A percentile compares a stretch with the other conserved stretches of the same genome.
Evolutionary conservation across 2,888 invertebrate species (phyloP).

Genomic region (Diadegma fenestrale): DNA sequence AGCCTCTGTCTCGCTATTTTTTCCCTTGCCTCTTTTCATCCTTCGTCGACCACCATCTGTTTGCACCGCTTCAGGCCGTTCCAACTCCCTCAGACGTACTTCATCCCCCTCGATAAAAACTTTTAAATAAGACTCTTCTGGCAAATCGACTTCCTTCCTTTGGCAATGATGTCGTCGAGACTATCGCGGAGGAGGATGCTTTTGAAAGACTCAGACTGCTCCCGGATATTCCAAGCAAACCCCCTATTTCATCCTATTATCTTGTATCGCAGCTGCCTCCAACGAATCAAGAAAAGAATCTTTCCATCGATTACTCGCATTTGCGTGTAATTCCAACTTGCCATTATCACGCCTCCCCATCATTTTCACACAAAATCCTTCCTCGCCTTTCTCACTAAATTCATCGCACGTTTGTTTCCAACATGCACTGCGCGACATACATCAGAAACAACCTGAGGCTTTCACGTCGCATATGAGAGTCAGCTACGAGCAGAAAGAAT

Average conservation of each 20-base stretch:
- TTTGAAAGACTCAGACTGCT: conserved; percentile 62
- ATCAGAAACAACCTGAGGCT: conserved; percentile 49
- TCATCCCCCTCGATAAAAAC: conserved; percentile 78
- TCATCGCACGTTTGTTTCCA: conserved; percentile 58
- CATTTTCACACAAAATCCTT: conserved; percentile 76
- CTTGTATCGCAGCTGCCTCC: conserved; percentile 33
- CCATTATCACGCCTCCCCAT: conserved; percentile 71
- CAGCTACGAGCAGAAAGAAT: conserved; percentile 71
- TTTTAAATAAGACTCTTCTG: conserved; percentile 83
- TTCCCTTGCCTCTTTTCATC: conserved; percentile 63
- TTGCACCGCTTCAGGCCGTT: conserved; percentile 60
- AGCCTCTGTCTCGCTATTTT: conserved; percentile 65
- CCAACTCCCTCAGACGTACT: conserved; percentile 48
- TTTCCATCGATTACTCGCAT: conserved; percentile 66
- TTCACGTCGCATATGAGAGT: conserved; percentile 57
- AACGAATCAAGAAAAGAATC: conserved; percentile 37
- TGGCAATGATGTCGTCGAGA: conserved; percentile 68
- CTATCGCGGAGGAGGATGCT: conserved; percentile 42
- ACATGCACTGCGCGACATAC: conserved; percentile 22
- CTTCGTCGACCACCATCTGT: conserved; percentile 66
- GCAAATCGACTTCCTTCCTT: conserved; percentile 80
- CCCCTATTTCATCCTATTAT: conserved; percentile 51
- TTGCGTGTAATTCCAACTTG: conserved; percentile 77
- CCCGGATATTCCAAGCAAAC: conserved; percentile 65
- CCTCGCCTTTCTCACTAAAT: conserved; percentile 11